phyloP scores from a whole-genome alignment of 2,113 vertebrate genomes.

The Myocastor coypus region DNA sequence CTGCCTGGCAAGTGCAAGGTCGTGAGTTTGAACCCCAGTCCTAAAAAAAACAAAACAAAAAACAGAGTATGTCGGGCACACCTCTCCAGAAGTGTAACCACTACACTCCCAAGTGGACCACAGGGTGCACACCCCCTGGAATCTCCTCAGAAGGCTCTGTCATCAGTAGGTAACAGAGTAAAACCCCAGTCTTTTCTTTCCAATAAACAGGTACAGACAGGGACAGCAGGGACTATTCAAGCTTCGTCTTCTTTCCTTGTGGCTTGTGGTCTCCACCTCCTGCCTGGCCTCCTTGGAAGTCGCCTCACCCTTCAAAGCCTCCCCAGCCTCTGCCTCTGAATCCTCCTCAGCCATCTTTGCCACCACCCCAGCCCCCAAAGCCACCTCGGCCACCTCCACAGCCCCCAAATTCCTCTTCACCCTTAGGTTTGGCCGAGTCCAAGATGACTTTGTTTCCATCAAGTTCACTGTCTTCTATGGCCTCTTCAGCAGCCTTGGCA shows the following conservation, averaged over 20 bases:
- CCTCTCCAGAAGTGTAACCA: conserved; percentile 86
- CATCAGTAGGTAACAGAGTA: conserved; percentile 87
- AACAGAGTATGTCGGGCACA: background rate
- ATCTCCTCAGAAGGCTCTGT: conserved; percentile 97
- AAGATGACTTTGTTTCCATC: no score
- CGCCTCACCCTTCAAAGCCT: conserved; percentile 89
- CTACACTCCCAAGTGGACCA: conserved; percentile 82
- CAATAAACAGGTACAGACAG: conserved; percentile 85
- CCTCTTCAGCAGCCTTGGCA: conserved; percentile 96
- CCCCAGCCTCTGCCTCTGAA: conserved; percentile 87
- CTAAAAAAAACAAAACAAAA: no score
- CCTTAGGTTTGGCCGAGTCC: no score
- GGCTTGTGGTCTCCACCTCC: conserved; percentile 93
- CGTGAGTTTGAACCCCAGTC: no score
- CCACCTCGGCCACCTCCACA: conserved; percentile 76
- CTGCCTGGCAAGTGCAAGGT: no score
- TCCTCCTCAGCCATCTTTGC: conserved; percentile 88
- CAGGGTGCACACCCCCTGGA: conserved; percentile 89
- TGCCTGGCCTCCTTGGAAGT: conserved; percentile 91
- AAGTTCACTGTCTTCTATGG: conserved; percentile 90
- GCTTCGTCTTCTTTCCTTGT: conserved; percentile 97
- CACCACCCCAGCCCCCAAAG: conserved; percentile 87
- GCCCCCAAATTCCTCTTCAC: conserved; percentile 71
- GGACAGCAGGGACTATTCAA: conserved; percentile 90
- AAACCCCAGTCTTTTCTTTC: conserved; percentile 96